Base-by-base conservation (phyloP, 2,113 vertebrate genomes). In the Scomber colias region DNA sequence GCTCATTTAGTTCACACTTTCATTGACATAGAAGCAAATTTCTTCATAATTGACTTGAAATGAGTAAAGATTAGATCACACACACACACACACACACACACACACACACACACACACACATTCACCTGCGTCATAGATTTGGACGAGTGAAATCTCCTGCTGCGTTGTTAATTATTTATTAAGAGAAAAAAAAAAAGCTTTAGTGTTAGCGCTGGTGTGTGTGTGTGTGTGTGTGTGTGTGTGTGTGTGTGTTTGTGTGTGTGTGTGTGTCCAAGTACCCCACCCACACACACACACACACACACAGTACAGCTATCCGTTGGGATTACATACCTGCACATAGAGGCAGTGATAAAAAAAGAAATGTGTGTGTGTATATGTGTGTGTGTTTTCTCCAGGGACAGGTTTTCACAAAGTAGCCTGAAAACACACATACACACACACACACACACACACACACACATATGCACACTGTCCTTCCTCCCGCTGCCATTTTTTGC, bases 61-160 rank as follows among this genome's bases (percentile, higher is more conserved):
- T 75, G 53, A 79, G 65, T 73, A 76, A 76, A 79, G 66, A 82
- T 71, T 79, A 49, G 70, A 55, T 14, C 27, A 56, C 59, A 2
- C 60, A 54, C 30, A 35, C 27, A 60, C 57, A 35, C 30, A 61
- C 59, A 44, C 16, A 62, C 60, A n/a, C n/a, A n/a, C 27, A 56
- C 59, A 2, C 60, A 54, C 30, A 35, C 27, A 60, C 57, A 45
- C 19, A 24, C 19, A 9, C 45, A 35, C 64, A 45, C 31, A 14
- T 46, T n/a, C 17, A 40, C 65, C 16, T 62, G 53, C 50, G 17
- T 79, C 78, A 67, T 0, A 2, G 24, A 81, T 31, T 21, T 48
- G 30, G 17, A 48, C 16, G 51, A 62, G 4, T 9, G 3, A 71
- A 64, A 62, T 68, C 44, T 67, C 48, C 65, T 30, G 71, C 66